Conservation (phyloP, 2,797 vertebrate genomes). For the Rachycentron canadum region DNA sequence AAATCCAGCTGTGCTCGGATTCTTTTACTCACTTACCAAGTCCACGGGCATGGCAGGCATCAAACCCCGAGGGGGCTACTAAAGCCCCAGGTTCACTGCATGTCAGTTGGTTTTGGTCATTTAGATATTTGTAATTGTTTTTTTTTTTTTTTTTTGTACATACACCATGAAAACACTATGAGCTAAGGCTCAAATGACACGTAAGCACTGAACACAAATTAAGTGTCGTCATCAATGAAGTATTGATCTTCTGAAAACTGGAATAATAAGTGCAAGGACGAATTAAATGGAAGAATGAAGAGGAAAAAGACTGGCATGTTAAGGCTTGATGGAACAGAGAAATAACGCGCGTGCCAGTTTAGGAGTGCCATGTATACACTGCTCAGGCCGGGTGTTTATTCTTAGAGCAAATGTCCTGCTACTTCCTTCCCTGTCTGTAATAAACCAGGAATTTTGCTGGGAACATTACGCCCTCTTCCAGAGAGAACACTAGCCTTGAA, state of each 20-base stretch:
- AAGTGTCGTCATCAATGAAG: not conserved
- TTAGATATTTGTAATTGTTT: not conserved
- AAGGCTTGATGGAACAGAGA: not conserved
- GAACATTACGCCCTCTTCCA: constrained; percentile 48
- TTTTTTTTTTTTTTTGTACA: too few species aligned
- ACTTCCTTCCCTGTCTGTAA: constrained; percentile 66
- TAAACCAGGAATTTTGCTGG: constrained; percentile 41
- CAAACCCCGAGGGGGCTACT: not conserved
- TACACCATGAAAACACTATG: not conserved
- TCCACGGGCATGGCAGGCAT: not conserved
- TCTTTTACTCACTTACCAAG: not conserved
- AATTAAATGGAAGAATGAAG: not conserved
- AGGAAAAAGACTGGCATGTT: not conserved
- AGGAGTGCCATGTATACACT: constrained; percentile 15
- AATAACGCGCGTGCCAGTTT: not conserved
- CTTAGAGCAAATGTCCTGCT: constrained; percentile 40
- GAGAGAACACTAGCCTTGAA: constrained; percentile 42
- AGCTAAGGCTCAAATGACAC: too few species aligned
- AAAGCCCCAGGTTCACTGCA: not conserved
- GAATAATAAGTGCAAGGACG: not conserved
- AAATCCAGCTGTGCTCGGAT: too few species aligned
- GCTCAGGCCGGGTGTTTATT: constrained; percentile 47
- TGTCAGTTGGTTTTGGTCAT: not conserved
- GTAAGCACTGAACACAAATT: too few species aligned
- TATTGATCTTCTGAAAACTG: not conserved